Base-by-base conservation (phyloP, 2,113 vertebrate genomes). In the Arenaria interpres region DNA sequence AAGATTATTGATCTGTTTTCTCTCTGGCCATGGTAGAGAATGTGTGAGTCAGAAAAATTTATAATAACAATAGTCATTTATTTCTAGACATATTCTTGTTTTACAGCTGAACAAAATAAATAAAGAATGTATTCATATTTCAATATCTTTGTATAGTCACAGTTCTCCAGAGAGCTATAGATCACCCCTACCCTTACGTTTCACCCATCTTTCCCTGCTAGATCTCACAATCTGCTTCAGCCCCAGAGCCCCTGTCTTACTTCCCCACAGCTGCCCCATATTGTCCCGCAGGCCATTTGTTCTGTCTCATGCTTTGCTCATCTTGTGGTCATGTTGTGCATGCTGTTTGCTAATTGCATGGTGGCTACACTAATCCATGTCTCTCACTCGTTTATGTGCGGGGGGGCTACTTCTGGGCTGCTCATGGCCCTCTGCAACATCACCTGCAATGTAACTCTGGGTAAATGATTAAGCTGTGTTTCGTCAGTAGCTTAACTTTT, bases 1-100 rank as follows among this genome's bases (percentile, higher is more conserved):
- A 68, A 68, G 14, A 33, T 83, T 96, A 94, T 91, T 77, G 74
- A 94, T 94, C 64, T 20, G 0, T 90, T 94, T 96, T 90, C 60
- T 89, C 46, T 84, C 39, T 0, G 1, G 27, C 46, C 4, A 0
- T 39, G 22, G 43, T 24, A 77, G 25, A 74, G 41, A 88, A 63
- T 53, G 12, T 60, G 27, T 48, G 24, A 77, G 48, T 75, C 60
- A 86, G 68, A 90, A 92, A 83, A 74, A 60, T 21, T 54, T 77
- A 35, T 86, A 46, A 46, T 45, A 81, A 71, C 41, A 66, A 43
- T 54, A 83, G 4, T n/a, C 3, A n/a, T 63, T 78, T 88, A 56
- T 93, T 89, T 88, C 54, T 72, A 54, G 32, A 25, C 15, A 46
- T 45, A 54, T 30, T 83, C 21, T 89, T 94, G 51, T 85, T 93